Evolutionary conservation across 1,140 invertebrate species (phyloP).

Genomic region (Drosophila saltans): DNA sequence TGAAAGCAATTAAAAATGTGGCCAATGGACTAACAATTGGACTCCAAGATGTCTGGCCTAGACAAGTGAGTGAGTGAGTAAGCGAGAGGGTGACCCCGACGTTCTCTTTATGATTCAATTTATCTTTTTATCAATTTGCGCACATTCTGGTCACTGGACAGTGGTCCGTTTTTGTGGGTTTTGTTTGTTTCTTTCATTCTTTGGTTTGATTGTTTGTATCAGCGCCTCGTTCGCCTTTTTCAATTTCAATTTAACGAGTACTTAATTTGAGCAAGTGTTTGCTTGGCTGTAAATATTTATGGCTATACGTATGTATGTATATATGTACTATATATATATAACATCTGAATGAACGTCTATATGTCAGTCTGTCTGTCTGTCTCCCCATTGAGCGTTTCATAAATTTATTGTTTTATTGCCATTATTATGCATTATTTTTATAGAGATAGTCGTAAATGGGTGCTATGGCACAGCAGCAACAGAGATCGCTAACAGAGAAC

Average conservation of each 20-base stretch:
- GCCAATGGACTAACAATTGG: constrained; percentile 33
- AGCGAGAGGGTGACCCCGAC: constrained; percentile 12
- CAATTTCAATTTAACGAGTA: constrained; percentile 79
- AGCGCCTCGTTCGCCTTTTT: constrained; percentile 49
- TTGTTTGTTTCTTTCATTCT: background rate
- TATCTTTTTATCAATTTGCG: constrained; percentile 77
- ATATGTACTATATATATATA: constrained; percentile 20
- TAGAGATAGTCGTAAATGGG: constrained; percentile 73
- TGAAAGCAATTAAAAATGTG: constrained; percentile 50
- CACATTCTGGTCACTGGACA: constrained; percentile 27
- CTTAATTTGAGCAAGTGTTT: constrained; percentile 81
- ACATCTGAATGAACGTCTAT: constrained; percentile 10
- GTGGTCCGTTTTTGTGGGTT: constrained; percentile 20
- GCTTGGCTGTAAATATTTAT: constrained; percentile 81
- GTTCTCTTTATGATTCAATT: constrained; percentile 61
- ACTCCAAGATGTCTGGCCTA: constrained; percentile 25
- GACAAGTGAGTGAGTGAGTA: background rate
- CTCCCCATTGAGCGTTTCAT: constrained; percentile 52
- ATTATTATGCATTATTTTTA: constrained; percentile 81
- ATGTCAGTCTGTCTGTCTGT: constrained; percentile 23
- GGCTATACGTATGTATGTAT: constrained; percentile 47
- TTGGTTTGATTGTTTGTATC: constrained; percentile 8
- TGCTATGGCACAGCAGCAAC: background rate
- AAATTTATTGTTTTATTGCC: constrained; percentile 78
- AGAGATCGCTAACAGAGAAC: constrained; percentile 28